Evolutionary conservation across 2,113 vertebrate genomes (phyloP), one percentile per base, ranked within the genome.

Genomic region (Periophthalmodon schlosseri): DNA sequence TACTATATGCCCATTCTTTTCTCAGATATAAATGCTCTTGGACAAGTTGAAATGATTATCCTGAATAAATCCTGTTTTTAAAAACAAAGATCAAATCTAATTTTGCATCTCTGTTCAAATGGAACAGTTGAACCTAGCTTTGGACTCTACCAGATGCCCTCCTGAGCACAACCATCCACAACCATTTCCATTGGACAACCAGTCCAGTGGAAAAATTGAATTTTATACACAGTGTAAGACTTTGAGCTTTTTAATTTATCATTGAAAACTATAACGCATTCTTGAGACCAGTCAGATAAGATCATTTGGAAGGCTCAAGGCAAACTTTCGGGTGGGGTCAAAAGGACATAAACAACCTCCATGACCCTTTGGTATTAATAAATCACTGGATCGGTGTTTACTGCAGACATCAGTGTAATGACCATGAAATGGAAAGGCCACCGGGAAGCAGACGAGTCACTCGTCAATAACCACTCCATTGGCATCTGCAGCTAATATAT

Each of bases 281-380:
- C 79, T 77, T 82, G 11, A 49, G 9, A 50, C 70, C 24, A 39
- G 58, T 69, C 46, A 34, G 60, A 63, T 66, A 61, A 52, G 49
- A 77, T 86, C 78, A 77, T 47, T 68, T 70, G 44, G 63, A 71
- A 24, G 54, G 54, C 39, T 44, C 33, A 67, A 70, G 79, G 70
- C 68, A 72, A 57, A 44, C 63, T 65, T 65, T 28, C 34, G 3
- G 15, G 4, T 15, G 23, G 20, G 33, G 75, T 74, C 80, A 76
- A 0, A 0, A 28, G 61, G 28, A 74, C 69, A 68, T 39, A 64
- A 61, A 50, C 58, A 68, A 68, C 57, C 71, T 54, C 75, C 18
- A 72, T 49, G 64, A 78, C 52, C 73, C 67, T 46, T 71, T 14
- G 73, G 57, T 36, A 2, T 66, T 52, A 73, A n/a, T 80, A 82